Evolutionary conservation across 1,140 invertebrate species (phyloP), one percentile per base, ranked within the genome.

Genomic region (Aphidius ervi): DNA sequence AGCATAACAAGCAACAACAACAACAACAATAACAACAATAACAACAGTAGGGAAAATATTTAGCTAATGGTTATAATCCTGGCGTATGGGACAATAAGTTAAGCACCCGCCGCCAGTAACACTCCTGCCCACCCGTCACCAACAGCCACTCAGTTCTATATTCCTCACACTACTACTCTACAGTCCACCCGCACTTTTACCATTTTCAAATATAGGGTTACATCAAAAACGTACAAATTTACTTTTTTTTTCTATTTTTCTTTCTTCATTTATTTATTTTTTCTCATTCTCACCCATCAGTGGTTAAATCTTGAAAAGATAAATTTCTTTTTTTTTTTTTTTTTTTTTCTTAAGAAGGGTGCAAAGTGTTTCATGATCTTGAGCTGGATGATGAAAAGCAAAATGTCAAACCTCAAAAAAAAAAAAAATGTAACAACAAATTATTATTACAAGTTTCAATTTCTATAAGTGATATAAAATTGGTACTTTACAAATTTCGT

Each of bases 21-120:
- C 23, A 31, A 31, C 23, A 31, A 31, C 23, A 31, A 31, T 4
- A 31, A 31, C 23, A 31, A 31, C 4, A 57, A 55, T 65, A 71
- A 62, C 68, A 70, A 71, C 66, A 31, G 23, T 31, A 31, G 64
- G 67, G 67, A 74, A 73, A 74, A 74, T 72, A 72, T 72, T 74
- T 69, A 63, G 70, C 68, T 73, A 74, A 74, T 73, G 70, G 68
- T 69, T 69, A 71, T 73, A 72, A 73, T 73, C 67, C 70, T 64
- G 65, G 62, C 70, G 70, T 70, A 69, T 72, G 71, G 66, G 71
- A 74, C 71, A 74, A 73, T 73, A 74, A 73, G 69, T 73, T 74
- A 73, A 73, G 68, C 68, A 72, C 68, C 69, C 70, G 71, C 68
- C 70, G 73, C 68, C 73, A 74, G 67, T 72, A 69, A 67, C 73